Evolutionary conservation across 37 sponge, comb jelly and placozoan genomes (phyloP).

Genomic region (Halichondria panicea): DNA sequence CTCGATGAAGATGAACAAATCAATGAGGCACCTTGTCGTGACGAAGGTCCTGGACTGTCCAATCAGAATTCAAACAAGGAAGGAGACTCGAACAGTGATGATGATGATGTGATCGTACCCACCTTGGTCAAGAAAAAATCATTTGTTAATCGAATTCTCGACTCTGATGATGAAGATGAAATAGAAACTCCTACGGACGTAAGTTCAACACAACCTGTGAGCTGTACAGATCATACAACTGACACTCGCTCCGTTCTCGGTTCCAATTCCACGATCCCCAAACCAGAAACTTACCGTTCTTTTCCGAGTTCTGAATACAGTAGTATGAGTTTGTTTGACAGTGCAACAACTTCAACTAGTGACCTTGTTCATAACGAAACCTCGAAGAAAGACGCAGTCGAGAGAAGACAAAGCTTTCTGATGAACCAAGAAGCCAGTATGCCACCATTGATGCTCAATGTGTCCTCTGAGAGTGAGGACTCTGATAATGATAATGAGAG

Average conservation of each 20-base stretch:
- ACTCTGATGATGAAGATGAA: slow-evolving; percentile 48
- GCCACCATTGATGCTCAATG: slow-evolving; percentile 17
- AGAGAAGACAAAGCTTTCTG: background rate
- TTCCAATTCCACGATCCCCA: too few species aligned
- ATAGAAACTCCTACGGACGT: background rate
- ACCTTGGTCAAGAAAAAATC: background rate
- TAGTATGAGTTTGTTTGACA: slow-evolving; percentile 1
- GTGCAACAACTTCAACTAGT: background rate
- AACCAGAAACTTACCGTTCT: too few species aligned
- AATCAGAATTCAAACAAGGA: background rate
- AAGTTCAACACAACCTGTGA: background rate
- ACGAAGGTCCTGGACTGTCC: background rate
- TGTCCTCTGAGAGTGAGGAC: slow-evolving; percentile 3
- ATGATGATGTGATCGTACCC: background rate
- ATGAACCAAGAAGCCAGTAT: slow-evolving; percentile 9
- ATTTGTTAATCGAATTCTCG: slow-evolving; percentile 2
- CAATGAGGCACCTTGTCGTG: background rate
- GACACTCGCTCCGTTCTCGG: too few species aligned
- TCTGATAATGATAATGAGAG: too few species aligned
- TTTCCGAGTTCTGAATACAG: too few species aligned
- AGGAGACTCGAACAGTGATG: background rate
- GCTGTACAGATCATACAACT: background rate
- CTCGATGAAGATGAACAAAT: slow-evolving; percentile 31
- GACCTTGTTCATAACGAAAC: background rate
- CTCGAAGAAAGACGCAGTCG: background rate